Evolutionary conservation across 92 coral and sea anemone species (phyloP).

Genomic region (Paragorgia papillata): DNA sequence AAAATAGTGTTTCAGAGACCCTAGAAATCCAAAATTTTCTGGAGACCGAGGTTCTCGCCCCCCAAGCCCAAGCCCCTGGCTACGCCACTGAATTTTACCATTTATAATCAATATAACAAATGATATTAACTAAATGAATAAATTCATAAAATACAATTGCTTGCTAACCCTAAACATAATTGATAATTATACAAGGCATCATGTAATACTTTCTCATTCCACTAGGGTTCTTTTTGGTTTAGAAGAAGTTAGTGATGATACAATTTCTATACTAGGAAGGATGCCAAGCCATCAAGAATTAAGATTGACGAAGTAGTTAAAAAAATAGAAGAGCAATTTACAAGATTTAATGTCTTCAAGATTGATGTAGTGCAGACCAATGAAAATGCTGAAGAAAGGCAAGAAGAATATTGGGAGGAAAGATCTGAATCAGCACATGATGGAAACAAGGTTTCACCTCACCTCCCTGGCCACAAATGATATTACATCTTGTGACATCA

Average conservation of each 20-base stretch:
- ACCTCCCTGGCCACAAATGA: slow-evolving; percentile 14
- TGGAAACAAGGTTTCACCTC: neutral
- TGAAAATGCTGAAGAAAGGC: neutral
- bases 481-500: slow-evolving; percentile 1
- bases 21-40: no score
- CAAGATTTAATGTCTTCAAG: slow-evolving; percentile 26
- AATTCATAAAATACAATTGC: no score
- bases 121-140: no score
- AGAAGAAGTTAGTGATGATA: neutral
- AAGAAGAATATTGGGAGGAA: neutral
- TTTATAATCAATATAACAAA: no score
- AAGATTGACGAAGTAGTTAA: neutral
- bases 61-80: no score
- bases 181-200: no score
- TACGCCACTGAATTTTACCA: no score
- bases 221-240: slow-evolving; percentile 1
- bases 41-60: no score
- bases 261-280: slow-evolving; percentile 20
- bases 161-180: no score
- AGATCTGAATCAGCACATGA: neutral
- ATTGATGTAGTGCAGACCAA: neutral
- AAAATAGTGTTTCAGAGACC: no score
- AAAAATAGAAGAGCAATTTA: slow-evolving; percentile 7
- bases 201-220: no score
- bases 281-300: slow-evolving; percentile 19